Evolutionary conservation across 2,113 vertebrate species (phyloP).

Genomic region (Brienomyrus brachyistius): DNA sequence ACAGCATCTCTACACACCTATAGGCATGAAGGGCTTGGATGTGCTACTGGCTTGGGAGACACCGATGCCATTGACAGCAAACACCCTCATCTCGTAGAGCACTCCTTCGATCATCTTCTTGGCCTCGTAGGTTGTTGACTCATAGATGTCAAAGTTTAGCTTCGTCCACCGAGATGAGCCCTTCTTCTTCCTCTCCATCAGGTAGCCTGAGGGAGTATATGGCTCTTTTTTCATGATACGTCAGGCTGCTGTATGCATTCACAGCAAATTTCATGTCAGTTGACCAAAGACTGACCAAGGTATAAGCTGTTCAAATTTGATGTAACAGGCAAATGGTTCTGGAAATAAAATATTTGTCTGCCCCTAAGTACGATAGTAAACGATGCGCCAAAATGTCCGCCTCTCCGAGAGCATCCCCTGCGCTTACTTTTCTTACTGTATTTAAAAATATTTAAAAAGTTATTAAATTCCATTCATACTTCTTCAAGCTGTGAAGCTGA

Average conservation of each 20-base stretch:
- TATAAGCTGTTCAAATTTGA: background rate
- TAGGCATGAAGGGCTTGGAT: constrained; percentile 72
- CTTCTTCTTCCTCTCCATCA: constrained; percentile 83
- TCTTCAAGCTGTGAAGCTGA: background rate
- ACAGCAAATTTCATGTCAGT: too few species aligned
- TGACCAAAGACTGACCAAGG: too few species aligned
- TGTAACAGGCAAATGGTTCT: background rate
- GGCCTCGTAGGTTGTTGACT: constrained; percentile 67
- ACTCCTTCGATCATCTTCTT: constrained; percentile 86
- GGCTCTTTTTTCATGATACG: background rate
- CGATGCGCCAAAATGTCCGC: background rate
- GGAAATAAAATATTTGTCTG: background rate
- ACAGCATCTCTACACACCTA: constrained; percentile 49
- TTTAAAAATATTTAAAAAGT: background rate
- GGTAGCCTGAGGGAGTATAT: constrained; percentile 64
- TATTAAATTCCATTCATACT: background rate
- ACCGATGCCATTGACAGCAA: constrained; percentile 77
- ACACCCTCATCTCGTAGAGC: constrained; percentile 83
- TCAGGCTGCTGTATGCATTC: background rate
- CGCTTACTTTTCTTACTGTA: background rate
- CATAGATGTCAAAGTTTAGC: constrained; percentile 79
- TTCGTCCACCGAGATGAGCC: constrained; percentile 79
- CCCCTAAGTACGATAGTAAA: background rate
- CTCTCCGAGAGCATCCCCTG: background rate
- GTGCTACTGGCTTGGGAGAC: constrained; percentile 71